Evolutionary conservation across 2,113 vertebrate species (phyloP).

Genomic region (Rattus norvegicus): GRCr8 NC_086023.1:61955501-61956000

Average conservation of each 20-base stretch:
- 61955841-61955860: background rate
- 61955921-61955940: background rate
- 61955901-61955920: background rate
- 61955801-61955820: background rate
- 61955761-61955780: background rate
- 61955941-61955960: background rate
- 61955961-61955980: background rate
- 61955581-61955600: too few relatives aligned
- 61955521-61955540: too few relatives aligned
- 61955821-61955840: background rate
- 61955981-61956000: background rate
- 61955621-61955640: too few relatives aligned
- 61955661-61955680: too few relatives aligned
- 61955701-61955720: background rate
- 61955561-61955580: too few relatives aligned
- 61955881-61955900: too few relatives aligned
- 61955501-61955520: too few relatives aligned
- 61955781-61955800: background rate
- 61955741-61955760: too few relatives aligned
- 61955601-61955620: too few relatives aligned
- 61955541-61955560: too few relatives aligned
- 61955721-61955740: too few relatives aligned
- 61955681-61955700: background rate
- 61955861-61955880: background rate
- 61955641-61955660: too few relatives aligned